Evolutionary conservation across 2,113 vertebrate genomes (phyloP).

Genomic region (Microtus pennsylvanicus): DNA sequence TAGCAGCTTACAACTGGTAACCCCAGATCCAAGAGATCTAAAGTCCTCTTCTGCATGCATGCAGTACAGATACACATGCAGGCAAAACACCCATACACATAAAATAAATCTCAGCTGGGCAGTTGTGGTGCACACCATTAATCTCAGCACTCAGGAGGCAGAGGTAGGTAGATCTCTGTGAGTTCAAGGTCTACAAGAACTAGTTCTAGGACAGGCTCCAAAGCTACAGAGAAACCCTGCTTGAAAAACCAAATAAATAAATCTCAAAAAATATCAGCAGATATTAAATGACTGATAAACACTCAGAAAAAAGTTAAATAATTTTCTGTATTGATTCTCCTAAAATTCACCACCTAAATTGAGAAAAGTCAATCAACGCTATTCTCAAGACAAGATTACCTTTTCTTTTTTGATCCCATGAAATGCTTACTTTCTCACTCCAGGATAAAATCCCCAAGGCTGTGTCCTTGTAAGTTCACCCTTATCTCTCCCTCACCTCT

Average conservation of each 20-base stretch:
- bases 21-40: background rate
- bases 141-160: too few species aligned
- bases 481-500: background rate
- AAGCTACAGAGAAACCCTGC: too few species aligned
- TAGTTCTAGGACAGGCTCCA: too few species aligned
- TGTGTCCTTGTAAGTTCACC: background rate
- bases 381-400: background rate
- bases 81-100: too few species aligned
- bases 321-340: background rate
- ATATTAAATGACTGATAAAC: background rate
- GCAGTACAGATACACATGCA: too few species aligned
- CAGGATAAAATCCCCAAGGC: conserved; percentile 6
- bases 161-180: too few species aligned
- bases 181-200: too few species aligned
- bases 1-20: background rate
- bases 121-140: too few species aligned
- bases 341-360: conserved; percentile 37
- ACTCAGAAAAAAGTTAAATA: background rate
- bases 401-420: background rate
- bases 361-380: conserved; percentile 5
- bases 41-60: background rate
- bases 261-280: conserved; percentile 9
- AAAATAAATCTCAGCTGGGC: too few species aligned
- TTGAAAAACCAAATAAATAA: too few species aligned
- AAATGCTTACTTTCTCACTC: conserved; percentile 34